These are phyloP conservation scores for Archaeoteleia sp. DNA, from an alignment of 2,888 invertebrate species.

Conservation along the genomic window DNA sequence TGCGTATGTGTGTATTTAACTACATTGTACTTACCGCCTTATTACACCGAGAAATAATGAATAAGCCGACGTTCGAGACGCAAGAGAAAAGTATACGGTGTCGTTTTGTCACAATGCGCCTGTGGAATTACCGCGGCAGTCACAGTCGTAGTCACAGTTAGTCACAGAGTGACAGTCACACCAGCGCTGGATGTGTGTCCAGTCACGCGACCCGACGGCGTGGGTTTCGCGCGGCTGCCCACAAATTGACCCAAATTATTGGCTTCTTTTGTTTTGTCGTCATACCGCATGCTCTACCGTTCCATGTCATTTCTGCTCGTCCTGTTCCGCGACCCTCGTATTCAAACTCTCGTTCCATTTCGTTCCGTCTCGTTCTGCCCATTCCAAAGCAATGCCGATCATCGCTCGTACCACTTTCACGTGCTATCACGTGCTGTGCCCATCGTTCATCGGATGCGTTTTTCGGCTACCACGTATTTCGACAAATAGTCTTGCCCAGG, in stretches of 20 bases:
- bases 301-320: slow-evolving; percentile 68
- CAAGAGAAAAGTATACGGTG: slow-evolving; percentile 57
- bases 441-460: too few species aligned
- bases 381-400: too few species aligned
- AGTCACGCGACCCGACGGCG: slow-evolving; percentile 57
- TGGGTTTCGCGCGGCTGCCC: slow-evolving; percentile 72
- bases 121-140: slow-evolving; percentile 52
- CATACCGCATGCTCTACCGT: slow-evolving; percentile 68
- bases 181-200: slow-evolving; percentile 54
- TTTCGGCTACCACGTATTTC: too few species aligned
- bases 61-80: slow-evolving; percentile 52
- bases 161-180: slow-evolving; percentile 61
- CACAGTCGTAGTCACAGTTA: slow-evolving; percentile 57
- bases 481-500: too few species aligned
- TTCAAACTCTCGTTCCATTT: slow-evolving; percentile 37
- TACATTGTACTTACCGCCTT: slow-evolving; percentile 56
- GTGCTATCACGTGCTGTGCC: too few species aligned
- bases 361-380: slow-evolving; percentile 19
- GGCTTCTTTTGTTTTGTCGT: slow-evolving; percentile 74
- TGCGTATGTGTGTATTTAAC: slow-evolving; percentile 44
- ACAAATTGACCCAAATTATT: slow-evolving; percentile 74
- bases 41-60: slow-evolving; percentile 59
- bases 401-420: too few species aligned
- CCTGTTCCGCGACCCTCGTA: slow-evolving; percentile 59
- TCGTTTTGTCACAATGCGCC: slow-evolving; percentile 58